A percentile compares a stretch with the other conserved stretches of the same genome.
phyloP scores from a whole-genome alignment of 2,888 invertebrate species.

The Philaethria dido region DNA sequence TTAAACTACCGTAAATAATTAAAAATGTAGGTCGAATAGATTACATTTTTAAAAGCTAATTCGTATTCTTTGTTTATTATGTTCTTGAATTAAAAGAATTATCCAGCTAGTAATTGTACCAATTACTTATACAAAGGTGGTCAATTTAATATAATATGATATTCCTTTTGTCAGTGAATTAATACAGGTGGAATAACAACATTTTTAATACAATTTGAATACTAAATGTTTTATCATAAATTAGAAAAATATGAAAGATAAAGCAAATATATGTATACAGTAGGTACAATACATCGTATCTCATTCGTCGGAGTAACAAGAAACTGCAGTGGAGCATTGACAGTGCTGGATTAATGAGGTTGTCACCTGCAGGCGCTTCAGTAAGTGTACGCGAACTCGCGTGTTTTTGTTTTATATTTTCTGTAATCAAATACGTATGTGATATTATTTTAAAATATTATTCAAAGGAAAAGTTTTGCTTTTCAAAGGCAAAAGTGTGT shows the following conservation, averaged over 20 bases:
- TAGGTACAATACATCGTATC: conserved; percentile 36
- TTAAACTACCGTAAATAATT: too few relatives aligned
- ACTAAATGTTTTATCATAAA: not conserved
- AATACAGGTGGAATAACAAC: not conserved
- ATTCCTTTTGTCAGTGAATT: not conserved
- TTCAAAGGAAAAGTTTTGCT: conserved; percentile 12
- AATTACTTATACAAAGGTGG: not conserved
- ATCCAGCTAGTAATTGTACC: not conserved
- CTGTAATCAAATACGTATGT: conserved; percentile 19
- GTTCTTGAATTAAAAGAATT: not conserved
- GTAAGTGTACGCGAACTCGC: conserved; percentile 30
- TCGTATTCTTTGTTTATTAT: too few relatives aligned
- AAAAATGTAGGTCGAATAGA: too few relatives aligned
- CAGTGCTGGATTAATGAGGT: conserved; percentile 43
- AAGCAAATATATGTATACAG: conserved; percentile 13
- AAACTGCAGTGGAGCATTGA: conserved; percentile 44
- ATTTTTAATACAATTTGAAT: not conserved
- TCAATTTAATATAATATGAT: not conserved
- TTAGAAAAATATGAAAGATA: conserved; percentile 14
- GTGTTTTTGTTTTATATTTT: conserved; percentile 37
- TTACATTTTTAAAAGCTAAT: too few relatives aligned
- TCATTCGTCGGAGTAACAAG: conserved; percentile 38
- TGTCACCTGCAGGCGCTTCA: conserved; percentile 41
- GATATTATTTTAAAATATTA: conserved; percentile 19
- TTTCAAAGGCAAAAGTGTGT: not conserved